Conservation (phyloP, 2,113 vertebrate genomes). For the Oryzias javanicus region DNA sequence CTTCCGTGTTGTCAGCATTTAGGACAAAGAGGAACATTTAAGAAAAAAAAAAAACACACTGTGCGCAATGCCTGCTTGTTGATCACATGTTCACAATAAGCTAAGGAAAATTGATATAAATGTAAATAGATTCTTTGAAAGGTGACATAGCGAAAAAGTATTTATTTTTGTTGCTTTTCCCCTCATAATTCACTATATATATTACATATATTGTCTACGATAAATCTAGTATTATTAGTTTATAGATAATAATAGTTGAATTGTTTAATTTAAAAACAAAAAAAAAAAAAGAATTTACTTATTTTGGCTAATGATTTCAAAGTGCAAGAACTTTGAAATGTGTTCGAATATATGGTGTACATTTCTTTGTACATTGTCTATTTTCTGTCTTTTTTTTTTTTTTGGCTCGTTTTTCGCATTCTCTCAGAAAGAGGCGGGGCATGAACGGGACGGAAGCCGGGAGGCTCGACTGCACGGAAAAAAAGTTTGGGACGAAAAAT, state of each 20-base stretch:
- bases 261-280: too few species aligned
- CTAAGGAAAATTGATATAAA: conserved; percentile 77
- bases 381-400: conserved; percentile 49
- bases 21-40: conserved; percentile 21
- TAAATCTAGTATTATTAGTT: too few species aligned
- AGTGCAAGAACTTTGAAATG: conserved; percentile 75
- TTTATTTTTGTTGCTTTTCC: conserved; percentile 89
- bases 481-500: not conserved
- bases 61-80: conserved; percentile 79
- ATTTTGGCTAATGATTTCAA: conserved; percentile 82
- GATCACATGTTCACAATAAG: conserved; percentile 83
- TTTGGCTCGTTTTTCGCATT: conserved; percentile 44
- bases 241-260: too few species aligned
- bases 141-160: conserved; percentile 83
- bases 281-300: conserved; percentile 54
- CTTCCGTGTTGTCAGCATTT: conserved; percentile 46
- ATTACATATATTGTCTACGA: too few species aligned
- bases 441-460: conserved; percentile 42
- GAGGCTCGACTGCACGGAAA: conserved; percentile 51
- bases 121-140: conserved; percentile 85
- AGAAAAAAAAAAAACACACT: conserved; percentile 38
- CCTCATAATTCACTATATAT: conserved; percentile 80
- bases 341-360: conserved; percentile 80
- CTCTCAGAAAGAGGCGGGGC: conserved; percentile 58
- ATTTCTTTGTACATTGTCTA: conserved; percentile 76